Base-by-base conservation (phyloP, 2,113 vertebrate genomes). In the Centropus unirufus region DNA sequence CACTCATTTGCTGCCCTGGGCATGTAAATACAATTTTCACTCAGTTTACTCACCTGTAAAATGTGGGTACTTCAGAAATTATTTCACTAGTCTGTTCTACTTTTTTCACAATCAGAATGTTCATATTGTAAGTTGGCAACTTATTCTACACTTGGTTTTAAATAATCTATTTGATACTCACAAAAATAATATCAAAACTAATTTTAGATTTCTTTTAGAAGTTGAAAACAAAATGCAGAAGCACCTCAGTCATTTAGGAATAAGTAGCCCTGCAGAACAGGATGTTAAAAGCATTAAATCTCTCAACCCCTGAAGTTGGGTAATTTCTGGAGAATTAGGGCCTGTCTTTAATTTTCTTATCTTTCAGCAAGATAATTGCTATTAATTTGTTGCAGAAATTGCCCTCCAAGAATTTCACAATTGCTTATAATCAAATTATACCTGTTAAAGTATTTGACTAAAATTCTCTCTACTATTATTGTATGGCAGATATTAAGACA, bases 401-500 rank as follows among this genome's bases (percentile, higher is more conserved):
- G 92, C 54, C 46, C 75, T 92, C 51, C 70, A 64, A 91, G 77
- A 89, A 90, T 85, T 97, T 58, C 89, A 49, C 29, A 87, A 77
- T 84, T 96, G 14, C 92, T 97, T 94, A 91, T 94, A 96, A 96
- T 93, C 89, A 95, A 93, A 96, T 95, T 92, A 74, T 81, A 32
- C 62, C 51, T 27, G 3, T 83, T 29, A 40, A 92, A 29, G 39
- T 85, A 82, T 83, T 77, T 83, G 73, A 83, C 24, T 62, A 87
- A 95, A 96, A 96, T 83, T 93, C 72, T 47, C 64, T 92, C 73
- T 94, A 66, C 93, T 96, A 95, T 96, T 97, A 95, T 96, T 93
- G 72, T 67, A 40, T 79, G 68, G 90, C 40, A 85, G 61, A 89
- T 97, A 86, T 81, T 96, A 95, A 90, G 73, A 55, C 91, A 96